Base-by-base conservation (phyloP, 2,888 invertebrate genomes). In the Hypena proboscidalis region DNA sequence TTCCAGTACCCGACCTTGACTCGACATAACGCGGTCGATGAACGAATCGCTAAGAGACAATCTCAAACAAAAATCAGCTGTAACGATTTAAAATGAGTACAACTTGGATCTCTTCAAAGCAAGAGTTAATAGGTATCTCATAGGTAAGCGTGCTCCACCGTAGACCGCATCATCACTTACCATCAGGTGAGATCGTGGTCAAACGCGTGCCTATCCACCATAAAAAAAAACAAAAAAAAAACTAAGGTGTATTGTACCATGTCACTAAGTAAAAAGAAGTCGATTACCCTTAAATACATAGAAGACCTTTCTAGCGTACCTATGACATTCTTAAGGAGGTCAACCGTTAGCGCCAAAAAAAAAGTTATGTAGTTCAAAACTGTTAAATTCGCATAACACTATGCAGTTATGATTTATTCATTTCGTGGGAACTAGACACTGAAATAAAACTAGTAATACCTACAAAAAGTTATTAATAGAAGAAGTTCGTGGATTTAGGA, bases 281-380 rank as follows among this genome's bases (percentile, higher is more conserved):
- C 8, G 0, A 5, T 14, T 20, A 20, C 26, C 20, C n/a, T n/a
- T n/a, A n/a, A n/a, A n/a, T n/a, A n/a, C n/a, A n/a, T n/a, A n/a
- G n/a, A n/a, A n/a, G n/a, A n/a, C n/a, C n/a, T n/a, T n/a, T n/a
- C n/a, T n/a, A n/a, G n/a, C n/a, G n/a, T n/a, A n/a, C n/a, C n/a
- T n/a, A n/a, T n/a, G 49, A 48, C 26, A 48, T 54, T 40, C 39
- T 54, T n/a, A n/a, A n/a, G 35, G 51, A 40, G 62, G 63, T 47
- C 67, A 54, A 69, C 71, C 71, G 74, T 70, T 72, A 59, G 55
- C 55, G 54, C 58, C 51, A 51, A 67, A 65, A 59, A 52, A 51
- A n/a, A 56, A 45, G 21, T 57, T 50, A 43, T 46, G 53, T 61
- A 56, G 10, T 31, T 11, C 13, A 26, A 38, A 58, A 56, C 66